A percentile compares a stretch with the other conserved stretches of the same genome.
Evolutionary conservation across 2,113 vertebrate genomes (phyloP).

Genomic region (Chionodraco myersi): DNA sequence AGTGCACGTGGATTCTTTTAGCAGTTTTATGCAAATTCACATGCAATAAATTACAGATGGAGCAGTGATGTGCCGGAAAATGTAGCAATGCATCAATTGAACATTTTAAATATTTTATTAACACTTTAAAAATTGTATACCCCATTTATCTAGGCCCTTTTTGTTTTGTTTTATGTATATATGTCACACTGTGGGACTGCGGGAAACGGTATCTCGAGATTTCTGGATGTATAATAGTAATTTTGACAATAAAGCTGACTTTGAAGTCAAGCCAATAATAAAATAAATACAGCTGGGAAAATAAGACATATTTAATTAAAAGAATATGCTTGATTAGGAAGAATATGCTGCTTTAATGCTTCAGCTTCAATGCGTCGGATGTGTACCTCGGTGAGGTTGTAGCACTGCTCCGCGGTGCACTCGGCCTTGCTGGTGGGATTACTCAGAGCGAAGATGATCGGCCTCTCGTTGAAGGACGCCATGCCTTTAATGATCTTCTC

Average conservation of each 20-base stretch:
- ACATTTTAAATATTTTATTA: too few relatives aligned
- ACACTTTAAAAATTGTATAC: too few relatives aligned
- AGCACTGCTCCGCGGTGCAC: constrained; percentile 97
- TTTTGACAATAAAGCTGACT: too few relatives aligned
- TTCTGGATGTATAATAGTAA: too few relatives aligned
- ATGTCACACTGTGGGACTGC: too few relatives aligned
- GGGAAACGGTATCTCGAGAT: too few relatives aligned
- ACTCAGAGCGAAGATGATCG: constrained; percentile 96
- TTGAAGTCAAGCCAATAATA: neutral
- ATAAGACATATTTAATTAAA: neutral
- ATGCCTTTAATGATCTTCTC: constrained; percentile 94
- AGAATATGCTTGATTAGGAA: neutral
- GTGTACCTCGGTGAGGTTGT: constrained; percentile 90
- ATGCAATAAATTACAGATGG: neutral
- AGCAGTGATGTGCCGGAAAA: neutral
- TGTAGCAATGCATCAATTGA: neutral
- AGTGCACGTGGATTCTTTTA: too few relatives aligned
- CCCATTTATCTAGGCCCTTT: too few relatives aligned
- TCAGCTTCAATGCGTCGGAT: neutral
- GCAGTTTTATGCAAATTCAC: too few relatives aligned
- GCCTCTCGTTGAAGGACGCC: constrained; percentile 92
- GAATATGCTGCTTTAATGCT: neutral
- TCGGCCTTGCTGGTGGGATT: constrained; percentile 98
- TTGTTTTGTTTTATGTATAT: too few relatives aligned
- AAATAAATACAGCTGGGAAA: neutral